Evolutionary conservation across 2,113 vertebrate species (phyloP).

Genomic region (Siphamia tubifer): DNA sequence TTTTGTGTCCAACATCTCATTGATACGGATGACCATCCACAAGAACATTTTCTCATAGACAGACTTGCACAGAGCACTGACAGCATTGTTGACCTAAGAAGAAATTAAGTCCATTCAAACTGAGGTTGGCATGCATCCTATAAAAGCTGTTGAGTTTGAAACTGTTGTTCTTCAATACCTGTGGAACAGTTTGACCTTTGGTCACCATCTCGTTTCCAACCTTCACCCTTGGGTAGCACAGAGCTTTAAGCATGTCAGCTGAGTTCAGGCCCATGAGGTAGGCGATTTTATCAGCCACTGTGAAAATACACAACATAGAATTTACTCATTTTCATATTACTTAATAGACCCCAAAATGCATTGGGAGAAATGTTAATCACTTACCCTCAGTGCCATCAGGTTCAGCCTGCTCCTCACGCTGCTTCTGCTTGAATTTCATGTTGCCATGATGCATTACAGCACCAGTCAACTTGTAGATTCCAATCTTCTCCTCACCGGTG

Average conservation of each 20-base stretch:
- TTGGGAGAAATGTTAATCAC: too few relatives aligned
- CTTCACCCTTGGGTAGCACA: conserved; percentile 78
- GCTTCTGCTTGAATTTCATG: conserved; percentile 92
- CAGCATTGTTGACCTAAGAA: conserved; percentile 75
- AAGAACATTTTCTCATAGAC: conserved; percentile 85
- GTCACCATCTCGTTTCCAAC: conserved; percentile 70
- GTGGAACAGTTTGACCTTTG: conserved; percentile 75
- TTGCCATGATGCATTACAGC: conserved; percentile 89
- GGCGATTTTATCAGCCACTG: conserved; percentile 68
- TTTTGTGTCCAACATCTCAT: conserved; percentile 81
- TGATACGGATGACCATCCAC: conserved; percentile 83
- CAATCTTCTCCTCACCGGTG: conserved; percentile 83
- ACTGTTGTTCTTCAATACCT: conserved; percentile 34
- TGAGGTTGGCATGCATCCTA: too few relatives aligned
- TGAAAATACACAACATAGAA: neutral
- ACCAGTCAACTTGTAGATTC: conserved; percentile 87
- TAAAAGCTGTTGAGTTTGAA: neutral
- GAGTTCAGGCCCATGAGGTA: conserved; percentile 83
- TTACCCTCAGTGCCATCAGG: neutral
- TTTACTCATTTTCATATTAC: too few relatives aligned
- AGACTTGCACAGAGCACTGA: conserved; percentile 76
- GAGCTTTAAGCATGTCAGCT: conserved; percentile 79
- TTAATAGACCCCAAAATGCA: too few relatives aligned
- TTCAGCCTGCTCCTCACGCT: too few relatives aligned
- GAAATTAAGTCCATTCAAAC: neutral